phyloP scores from a whole-genome alignment of 1,140 invertebrate genomes.

The Lepidurus apus region DNA sequence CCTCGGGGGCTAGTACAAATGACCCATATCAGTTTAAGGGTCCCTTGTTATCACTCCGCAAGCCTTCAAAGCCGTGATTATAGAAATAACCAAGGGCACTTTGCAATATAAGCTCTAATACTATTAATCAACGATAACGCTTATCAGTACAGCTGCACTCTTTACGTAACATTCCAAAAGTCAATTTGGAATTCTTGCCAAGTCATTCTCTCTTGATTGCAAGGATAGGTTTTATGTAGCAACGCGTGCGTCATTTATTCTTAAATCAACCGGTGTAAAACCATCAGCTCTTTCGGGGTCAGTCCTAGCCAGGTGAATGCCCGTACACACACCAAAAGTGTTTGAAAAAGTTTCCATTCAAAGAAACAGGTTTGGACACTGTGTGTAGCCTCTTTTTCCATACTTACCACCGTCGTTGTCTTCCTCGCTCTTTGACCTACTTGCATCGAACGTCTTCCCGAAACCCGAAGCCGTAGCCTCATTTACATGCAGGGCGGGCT shows the following conservation, averaged over 20 bases:
- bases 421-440: constrained; percentile 15
- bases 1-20: neutral
- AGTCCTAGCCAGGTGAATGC: constrained; percentile 4
- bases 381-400: neutral
- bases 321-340: neutral
- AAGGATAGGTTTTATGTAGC: neutral
- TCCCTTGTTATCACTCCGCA: neutral
- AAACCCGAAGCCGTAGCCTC: constrained; percentile 8
- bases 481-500: neutral
- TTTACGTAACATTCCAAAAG: no score
- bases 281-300: neutral
- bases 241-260: neutral
- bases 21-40: neutral
- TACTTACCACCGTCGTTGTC: neutral
- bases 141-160: no score
- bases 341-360: neutral
- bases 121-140: no score
- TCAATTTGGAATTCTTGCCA: neutral
- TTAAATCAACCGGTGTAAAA: neutral
- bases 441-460: constrained; percentile 8
- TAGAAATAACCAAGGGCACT: constrained; percentile 5
- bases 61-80: neutral
- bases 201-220: neutral
- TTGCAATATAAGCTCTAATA: neutral
- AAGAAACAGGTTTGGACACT: neutral